Evolutionary conservation across 2,113 vertebrate species (phyloP).

Genomic region (Dasyprocta punctata): DNA sequence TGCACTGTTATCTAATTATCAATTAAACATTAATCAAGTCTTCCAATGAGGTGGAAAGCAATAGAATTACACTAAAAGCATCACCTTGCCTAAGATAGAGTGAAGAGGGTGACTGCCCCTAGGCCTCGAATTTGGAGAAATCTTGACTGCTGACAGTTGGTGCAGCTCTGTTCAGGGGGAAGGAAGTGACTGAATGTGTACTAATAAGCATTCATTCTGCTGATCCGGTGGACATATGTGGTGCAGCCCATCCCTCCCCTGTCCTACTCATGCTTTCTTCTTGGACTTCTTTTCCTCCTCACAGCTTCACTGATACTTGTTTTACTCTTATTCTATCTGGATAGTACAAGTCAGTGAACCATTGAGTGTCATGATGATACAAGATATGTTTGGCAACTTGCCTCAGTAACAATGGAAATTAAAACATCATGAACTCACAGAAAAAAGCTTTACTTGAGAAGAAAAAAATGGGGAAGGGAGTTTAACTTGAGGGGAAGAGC

Average conservation of each 20-base stretch:
- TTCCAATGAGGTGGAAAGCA: neutral
- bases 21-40: neutral
- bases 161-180: neutral
- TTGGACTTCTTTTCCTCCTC: neutral
- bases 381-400: neutral
- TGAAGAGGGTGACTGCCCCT: neutral
- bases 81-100: neutral
- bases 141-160: neutral
- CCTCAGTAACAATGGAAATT: neutral
- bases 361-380: neutral
- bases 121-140: neutral
- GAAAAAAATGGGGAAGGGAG: neutral
- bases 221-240: neutral
- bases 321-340: neutral
- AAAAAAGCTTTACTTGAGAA: neutral
- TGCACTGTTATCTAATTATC: neutral
- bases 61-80: neutral
- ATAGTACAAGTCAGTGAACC: neutral
- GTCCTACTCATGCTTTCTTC: neutral
- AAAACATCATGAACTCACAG: neutral
- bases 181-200: neutral
- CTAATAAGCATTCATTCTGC: too few relatives aligned
- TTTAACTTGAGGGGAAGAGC: neutral
- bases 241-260: too few relatives aligned
- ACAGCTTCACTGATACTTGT: neutral